Percentiles rank a stretch among this genome's conserved stretches.
Evolutionary conservation across 2,113 vertebrate species (phyloP).

Genomic region (Larimichthys polyactis): DNA sequence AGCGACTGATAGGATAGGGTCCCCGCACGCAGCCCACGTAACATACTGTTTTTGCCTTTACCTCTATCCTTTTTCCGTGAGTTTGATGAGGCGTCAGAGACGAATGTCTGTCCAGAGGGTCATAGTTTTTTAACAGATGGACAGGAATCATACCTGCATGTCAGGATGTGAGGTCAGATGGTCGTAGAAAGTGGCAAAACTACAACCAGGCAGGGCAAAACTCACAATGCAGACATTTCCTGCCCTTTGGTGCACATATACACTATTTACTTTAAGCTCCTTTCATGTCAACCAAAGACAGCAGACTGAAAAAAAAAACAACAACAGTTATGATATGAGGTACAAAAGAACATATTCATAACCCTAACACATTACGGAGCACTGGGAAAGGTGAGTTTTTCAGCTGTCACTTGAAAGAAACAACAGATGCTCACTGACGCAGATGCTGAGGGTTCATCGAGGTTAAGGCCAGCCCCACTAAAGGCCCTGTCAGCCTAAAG

Average conservation of each 20-base stretch:
- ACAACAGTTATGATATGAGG: no score
- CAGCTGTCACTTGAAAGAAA: no score
- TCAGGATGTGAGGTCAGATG: slow-evolving; percentile 57
- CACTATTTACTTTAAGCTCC: no score
- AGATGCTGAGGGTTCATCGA: no score
- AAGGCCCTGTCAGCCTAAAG: no score
- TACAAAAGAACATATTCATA: no score
- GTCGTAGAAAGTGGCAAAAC: slow-evolving; percentile 31
- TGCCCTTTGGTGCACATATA: not conserved
- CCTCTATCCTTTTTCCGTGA: slow-evolving; percentile 37
- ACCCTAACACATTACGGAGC: no score
- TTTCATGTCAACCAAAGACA: no score
- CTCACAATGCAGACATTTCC: slow-evolving; percentile 54
- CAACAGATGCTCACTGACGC: no score
- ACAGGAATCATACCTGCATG: slow-evolving; percentile 45
- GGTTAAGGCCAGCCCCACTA: no score
- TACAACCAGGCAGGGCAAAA: slow-evolving; percentile 25
- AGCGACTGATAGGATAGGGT: not conserved
- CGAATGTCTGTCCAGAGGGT: slow-evolving; percentile 30
- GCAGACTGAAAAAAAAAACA: no score
- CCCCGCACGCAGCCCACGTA: not conserved
- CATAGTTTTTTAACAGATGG: slow-evolving; percentile 19
- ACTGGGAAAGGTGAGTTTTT: no score
- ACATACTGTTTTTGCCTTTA: not conserved
- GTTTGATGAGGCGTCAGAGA: slow-evolving; percentile 30